Conservation (phyloP, 2,113 vertebrate genomes). For the Copsychus sechellarum region DNA sequence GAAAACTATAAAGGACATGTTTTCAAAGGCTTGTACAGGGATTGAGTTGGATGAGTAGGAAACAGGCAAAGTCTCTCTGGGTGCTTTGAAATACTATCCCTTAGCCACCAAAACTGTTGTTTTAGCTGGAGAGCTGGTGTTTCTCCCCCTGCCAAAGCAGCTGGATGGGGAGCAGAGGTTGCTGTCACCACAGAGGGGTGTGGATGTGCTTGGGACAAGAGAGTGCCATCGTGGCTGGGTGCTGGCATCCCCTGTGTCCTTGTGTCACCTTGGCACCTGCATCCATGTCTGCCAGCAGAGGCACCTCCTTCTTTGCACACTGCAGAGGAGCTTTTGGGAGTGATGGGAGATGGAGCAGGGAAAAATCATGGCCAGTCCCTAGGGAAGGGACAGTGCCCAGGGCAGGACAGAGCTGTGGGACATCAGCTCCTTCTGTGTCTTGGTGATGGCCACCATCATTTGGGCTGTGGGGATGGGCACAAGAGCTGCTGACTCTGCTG, state of each 20-base stretch:
- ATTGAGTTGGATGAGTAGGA: constrained; percentile 33
- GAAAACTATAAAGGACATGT: constrained; percentile 60
- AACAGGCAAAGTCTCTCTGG: neutral
- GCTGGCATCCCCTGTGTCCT: neutral
- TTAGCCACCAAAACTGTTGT: neutral
- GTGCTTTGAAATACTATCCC: neutral
- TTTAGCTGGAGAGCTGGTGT: neutral
- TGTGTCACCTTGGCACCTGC: neutral
- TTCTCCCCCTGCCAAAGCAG: neutral
- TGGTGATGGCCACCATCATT: fast-evolving
- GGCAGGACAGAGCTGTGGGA: neutral
- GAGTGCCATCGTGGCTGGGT: neutral
- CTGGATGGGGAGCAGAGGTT: neutral
- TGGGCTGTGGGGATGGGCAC: fast-evolving
- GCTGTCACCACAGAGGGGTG: neutral
- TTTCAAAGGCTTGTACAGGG: constrained; percentile 25
- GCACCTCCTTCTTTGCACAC: neutral
- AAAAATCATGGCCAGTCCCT: fast-evolving
- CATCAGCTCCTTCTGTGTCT: neutral
- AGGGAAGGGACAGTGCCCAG: neutral
- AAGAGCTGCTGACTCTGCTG: neutral
- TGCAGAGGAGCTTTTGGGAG: neutral
- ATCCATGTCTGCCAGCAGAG: neutral
- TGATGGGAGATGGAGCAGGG: neutral
- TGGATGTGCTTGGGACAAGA: neutral